Evolutionary conservation across 2,113 vertebrate species (phyloP).

Genomic region (Erythrocebus patas): DNA sequence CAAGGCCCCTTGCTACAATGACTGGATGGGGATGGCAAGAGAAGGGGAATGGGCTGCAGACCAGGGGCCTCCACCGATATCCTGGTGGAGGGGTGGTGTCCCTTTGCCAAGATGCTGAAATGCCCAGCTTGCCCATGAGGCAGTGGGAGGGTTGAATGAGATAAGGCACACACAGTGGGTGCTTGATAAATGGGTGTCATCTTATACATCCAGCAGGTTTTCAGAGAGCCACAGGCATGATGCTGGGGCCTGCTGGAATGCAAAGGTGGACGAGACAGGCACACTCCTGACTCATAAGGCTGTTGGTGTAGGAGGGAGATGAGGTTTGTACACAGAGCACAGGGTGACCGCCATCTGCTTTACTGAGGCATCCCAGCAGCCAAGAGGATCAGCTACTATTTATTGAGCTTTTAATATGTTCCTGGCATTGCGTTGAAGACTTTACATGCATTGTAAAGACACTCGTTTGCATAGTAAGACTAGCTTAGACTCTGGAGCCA

Average conservation of each 20-base stretch:
- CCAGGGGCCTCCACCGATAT: neutral
- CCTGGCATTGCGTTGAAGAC: neutral
- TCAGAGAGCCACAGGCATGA: neutral
- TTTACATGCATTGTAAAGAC: neutral
- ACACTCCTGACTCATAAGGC: neutral
- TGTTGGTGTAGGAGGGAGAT: neutral
- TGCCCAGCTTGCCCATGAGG: neutral
- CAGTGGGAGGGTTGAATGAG: neutral
- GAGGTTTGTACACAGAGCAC: neutral
- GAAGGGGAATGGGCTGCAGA: neutral
- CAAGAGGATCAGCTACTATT: no score
- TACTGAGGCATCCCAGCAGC: neutral
- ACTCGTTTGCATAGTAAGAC: neutral
- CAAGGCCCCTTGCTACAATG: neutral
- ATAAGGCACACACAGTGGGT: fast-evolving
- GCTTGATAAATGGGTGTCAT: fast-evolving
- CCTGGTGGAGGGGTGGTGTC: no score
- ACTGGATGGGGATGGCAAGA: neutral
- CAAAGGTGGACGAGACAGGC: neutral
- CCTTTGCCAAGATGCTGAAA: neutral
- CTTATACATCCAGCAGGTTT: neutral
- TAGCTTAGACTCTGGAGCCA: neutral
- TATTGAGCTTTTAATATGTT: neutral
- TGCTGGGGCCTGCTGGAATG: neutral
- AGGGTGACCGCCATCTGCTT: neutral